Base-by-base conservation (phyloP, 2,113 vertebrate species). In the Xenus cinereus region DNA sequence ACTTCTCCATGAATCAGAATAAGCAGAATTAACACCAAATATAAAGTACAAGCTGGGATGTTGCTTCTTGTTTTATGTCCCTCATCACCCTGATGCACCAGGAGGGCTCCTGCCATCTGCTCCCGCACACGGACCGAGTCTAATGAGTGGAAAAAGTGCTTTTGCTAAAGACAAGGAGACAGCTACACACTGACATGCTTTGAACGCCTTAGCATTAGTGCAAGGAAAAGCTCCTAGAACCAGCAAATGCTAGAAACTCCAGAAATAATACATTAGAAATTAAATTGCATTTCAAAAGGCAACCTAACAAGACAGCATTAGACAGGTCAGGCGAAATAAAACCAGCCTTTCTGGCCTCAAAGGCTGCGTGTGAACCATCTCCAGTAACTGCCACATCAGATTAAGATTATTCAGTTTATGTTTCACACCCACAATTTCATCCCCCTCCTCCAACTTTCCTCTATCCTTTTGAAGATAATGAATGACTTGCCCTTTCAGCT, bases 131-230 rank as follows among this genome's bases (percentile, higher is more conserved):
- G 2, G 54, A 41, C 6, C 2, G 7, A 28, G 33, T 6, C 32
- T 16, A 4, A 27, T 1, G 37, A 57, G 69, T 8, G 46, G 50
- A 85, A 19, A 20, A 54, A 63, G 48, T 1, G 37, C 14, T 71
- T 79, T 78, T 57, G 28, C 33, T 72, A 10, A 80, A 39, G 68
- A 51, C 45, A 33, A 50, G 37, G 41, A 32, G 33, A 60, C 13
- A 46, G 35, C 16, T 23, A 37, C 24, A 10, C 4, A 2, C 7
- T 7, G 27, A 63, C n/a, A 35, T 1, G 30, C 67, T 56, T 62
- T 30, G 45, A 87, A 89, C 4, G 11, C 53, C 45, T 62, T 1
- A 0, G 6, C 5, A 9, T 12, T n/a, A 79, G 50, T 0, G 1
- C 26, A 23, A 6, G 35, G 56, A 43, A 84, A 72, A 68, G 39